Percentiles rank a stretch among this genome's conserved stretches.
phyloP scores from a whole-genome alignment of 1,140 invertebrate species.

The Trialeurodes vaporariorum region DNA sequence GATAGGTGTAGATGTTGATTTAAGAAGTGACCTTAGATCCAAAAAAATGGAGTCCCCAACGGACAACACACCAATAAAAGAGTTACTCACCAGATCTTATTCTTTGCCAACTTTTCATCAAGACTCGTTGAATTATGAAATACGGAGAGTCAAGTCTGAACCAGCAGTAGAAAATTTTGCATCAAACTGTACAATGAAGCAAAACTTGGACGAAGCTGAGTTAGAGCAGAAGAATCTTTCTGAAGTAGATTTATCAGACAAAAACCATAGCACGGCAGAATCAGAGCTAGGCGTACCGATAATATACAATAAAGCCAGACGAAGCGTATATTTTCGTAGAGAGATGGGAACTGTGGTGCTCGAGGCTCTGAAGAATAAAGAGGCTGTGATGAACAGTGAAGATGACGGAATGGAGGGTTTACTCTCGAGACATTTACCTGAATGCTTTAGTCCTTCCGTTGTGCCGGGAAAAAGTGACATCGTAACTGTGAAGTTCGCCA shows the following conservation, averaged over 20 bases:
- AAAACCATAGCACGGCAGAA: not conserved
- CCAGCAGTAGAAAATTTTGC: not conserved
- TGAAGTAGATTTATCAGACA: not conserved
- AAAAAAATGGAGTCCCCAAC: no score
- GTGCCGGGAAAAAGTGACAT: slow-evolving; percentile 6
- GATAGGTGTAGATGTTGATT: no score
- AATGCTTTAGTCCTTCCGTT: not conserved
- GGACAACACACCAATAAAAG: no score
- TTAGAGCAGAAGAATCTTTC: not conserved
- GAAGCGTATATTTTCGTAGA: not conserved
- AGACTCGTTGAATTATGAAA: not conserved
- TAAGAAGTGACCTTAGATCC: no score
- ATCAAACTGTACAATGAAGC: not conserved
- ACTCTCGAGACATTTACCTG: not conserved
- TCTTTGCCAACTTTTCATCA: not conserved
- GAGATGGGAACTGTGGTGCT: not conserved
- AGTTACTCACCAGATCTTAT: not conserved
- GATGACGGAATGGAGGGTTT: no score
- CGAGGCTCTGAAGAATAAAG: not conserved
- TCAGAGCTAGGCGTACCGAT: not conserved
- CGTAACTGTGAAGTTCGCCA: slow-evolving; percentile 20
- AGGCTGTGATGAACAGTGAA: not conserved
- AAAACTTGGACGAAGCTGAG: not conserved
- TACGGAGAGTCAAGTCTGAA: not conserved
- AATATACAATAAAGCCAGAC: not conserved